Evolutionary conservation across 2,113 vertebrate species (phyloP).

Genomic region (Gallinago paraguaiae): DNA sequence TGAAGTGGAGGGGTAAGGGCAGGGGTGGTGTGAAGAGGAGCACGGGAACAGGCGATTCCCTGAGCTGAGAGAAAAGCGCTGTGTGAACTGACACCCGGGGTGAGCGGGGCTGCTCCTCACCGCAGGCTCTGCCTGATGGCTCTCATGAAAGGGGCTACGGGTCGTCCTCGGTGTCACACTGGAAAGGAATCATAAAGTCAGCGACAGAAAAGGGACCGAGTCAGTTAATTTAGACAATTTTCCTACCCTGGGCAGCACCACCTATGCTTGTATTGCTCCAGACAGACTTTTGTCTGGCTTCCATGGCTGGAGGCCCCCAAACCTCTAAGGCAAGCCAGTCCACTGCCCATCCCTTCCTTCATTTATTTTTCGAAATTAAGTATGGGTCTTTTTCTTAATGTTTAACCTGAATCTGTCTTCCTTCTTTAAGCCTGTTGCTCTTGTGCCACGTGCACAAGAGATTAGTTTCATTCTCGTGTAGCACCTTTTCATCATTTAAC

Average conservation of each 20-base stretch:
- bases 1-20: neutral
- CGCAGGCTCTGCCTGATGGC: neutral
- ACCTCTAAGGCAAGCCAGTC: neutral
- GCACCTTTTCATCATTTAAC: neutral
- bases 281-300: neutral
- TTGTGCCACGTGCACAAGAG: neutral
- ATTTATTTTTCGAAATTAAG: neutral
- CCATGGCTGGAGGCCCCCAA: neutral
- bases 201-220: neutral
- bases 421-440: neutral
- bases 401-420: neutral
- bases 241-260: neutral
- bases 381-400: too few species aligned
- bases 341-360: neutral
- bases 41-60: neutral
- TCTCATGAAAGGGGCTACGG: neutral
- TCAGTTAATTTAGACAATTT: neutral
- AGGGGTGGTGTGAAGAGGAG: neutral
- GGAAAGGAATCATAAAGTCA: neutral
- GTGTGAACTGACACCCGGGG: neutral
- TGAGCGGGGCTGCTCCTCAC: neutral
- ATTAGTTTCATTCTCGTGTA: neutral
- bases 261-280: rapidly evolving
- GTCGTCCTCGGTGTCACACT: neutral
- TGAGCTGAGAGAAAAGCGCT: neutral